Evolutionary conservation across 2,797 vertebrate species (phyloP), one percentile per base, ranked within the genome.

Genomic region (Synanceia verrucosa): DNA sequence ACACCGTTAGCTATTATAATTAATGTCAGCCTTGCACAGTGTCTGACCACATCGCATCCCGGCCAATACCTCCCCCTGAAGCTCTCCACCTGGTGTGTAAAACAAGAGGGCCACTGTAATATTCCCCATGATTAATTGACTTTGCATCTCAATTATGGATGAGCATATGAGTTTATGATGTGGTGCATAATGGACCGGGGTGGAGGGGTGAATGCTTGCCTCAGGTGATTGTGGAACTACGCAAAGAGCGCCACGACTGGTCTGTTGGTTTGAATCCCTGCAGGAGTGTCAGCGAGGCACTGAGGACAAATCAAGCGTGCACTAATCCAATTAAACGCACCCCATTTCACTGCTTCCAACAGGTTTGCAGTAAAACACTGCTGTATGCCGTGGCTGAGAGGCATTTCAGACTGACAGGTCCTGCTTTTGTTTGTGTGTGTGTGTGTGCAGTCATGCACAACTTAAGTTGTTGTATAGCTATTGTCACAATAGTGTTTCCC

Each of bases 301-400:
- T 73, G 75, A 57, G 78, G 86, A 90, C 88, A 92, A 91, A 93
- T 92, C 89, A 89, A 69, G 68, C 79, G 51, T 82, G 85, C 61
- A 44, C 74, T 88, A 91, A 93, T 91, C 79, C 76, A 60, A 91
- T 93, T 93, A 89, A 87, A 82, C 33, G 13, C 87, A 84, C 68
- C 70, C 83, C 88, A 91, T 94, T 94, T 93, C 91, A 87, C 86
- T 65, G 71, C 83, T 73, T 85, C 78, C 84, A 82, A 66, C 86
- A 79, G 78, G 82, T 77, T 77, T 74, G 78, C 83, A 48, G 79
- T 50, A 41, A 78, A 82, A 71, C 70, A 62, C 61, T 39, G 82
- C 60, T 60, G 73, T 44, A 65, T 64, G 47, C 81, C 59, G 57
- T 21, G 39, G 70, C 88, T 79, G 23, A 1, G 0, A 78, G 86